Percentiles rank a stretch among this genome's conserved stretches.
Conservation (phyloP, 2,113 vertebrate genomes). For the Lucifuga dentata region DNA sequence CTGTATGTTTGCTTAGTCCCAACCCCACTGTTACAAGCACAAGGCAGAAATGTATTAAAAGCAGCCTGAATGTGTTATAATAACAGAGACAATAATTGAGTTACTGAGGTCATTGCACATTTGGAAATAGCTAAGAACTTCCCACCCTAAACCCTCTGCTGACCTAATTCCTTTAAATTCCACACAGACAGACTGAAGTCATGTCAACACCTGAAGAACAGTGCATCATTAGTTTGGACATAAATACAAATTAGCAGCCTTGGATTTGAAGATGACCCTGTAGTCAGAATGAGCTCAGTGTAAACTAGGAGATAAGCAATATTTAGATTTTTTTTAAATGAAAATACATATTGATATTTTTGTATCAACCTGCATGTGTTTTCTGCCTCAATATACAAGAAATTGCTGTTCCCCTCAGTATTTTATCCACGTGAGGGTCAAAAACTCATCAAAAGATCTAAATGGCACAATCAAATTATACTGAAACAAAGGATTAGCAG, state of each 20-base stretch:
- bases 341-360: no score
- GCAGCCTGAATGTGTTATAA: slow-evolving; percentile 12
- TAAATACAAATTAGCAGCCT: slow-evolving; percentile 3
- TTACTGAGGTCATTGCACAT: slow-evolving; percentile 34
- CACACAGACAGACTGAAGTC: slow-evolving; percentile 29
- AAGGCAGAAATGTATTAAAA: slow-evolving; percentile 40
- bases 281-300: no score
- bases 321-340: not conserved
- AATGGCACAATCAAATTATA: no score
- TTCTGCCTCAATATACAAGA: no score
- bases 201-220: not conserved
- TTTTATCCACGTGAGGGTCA: no score
- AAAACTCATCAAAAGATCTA: no score
- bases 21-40: slow-evolving; percentile 6
- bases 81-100: slow-evolving; percentile 45
- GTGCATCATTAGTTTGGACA: no score
- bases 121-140: not conserved
- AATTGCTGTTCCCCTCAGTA: no score
- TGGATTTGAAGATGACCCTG: slow-evolving; percentile 1
- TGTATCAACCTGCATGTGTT: no score
- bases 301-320: no score
- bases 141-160: not conserved
- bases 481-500: no score
- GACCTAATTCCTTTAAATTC: slow-evolving; percentile 47
- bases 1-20: slow-evolving; percentile 1